Percentiles rank a stretch among this genome's conserved stretches.
Evolutionary conservation across 2,888 invertebrate species (phyloP).

Genomic region (Lycaena phlaeas): DNA sequence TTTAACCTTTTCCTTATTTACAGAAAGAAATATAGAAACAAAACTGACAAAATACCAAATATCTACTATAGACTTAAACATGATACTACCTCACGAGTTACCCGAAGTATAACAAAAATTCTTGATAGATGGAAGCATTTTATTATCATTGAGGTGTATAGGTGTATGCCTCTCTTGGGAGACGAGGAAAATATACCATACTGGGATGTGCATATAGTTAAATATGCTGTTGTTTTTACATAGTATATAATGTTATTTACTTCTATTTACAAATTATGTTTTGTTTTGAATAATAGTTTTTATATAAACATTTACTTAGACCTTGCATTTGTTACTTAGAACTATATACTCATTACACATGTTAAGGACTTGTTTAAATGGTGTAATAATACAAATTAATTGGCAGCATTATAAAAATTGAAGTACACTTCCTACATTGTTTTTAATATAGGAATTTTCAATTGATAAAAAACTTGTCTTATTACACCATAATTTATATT

Average conservation of each 20-base stretch:
- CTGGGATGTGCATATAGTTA: slow-evolving; percentile 51
- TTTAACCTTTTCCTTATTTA: background rate
- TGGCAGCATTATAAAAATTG: too few relatives aligned
- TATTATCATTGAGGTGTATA: slow-evolving; percentile 42
- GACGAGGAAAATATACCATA: slow-evolving; percentile 42
- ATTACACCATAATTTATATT: too few relatives aligned
- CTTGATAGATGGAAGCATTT: slow-evolving; percentile 27
- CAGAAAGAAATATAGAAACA: slow-evolving; percentile 3
- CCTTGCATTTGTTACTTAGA: too few relatives aligned
- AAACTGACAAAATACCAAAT: slow-evolving; percentile 21
- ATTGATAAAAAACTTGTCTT: too few relatives aligned
- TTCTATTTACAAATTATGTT: too few relatives aligned
- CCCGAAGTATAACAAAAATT: slow-evolving; percentile 32
- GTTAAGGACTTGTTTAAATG: too few relatives aligned
- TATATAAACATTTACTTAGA: too few relatives aligned
- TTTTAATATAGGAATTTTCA: too few relatives aligned
- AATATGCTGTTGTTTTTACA: slow-evolving; percentile 39
- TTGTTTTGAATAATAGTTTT: too few relatives aligned
- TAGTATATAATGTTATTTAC: background rate
- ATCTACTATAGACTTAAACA: slow-evolving; percentile 21
- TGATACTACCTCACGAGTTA: slow-evolving; percentile 23
- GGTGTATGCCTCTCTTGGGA: slow-evolving; percentile 56
- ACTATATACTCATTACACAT: too few relatives aligned
- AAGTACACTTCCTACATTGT: too few relatives aligned
- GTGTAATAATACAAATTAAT: too few relatives aligned